Conservation (phyloP, 2,113 vertebrate species). For the Neopipo cinnamomea region DNA sequence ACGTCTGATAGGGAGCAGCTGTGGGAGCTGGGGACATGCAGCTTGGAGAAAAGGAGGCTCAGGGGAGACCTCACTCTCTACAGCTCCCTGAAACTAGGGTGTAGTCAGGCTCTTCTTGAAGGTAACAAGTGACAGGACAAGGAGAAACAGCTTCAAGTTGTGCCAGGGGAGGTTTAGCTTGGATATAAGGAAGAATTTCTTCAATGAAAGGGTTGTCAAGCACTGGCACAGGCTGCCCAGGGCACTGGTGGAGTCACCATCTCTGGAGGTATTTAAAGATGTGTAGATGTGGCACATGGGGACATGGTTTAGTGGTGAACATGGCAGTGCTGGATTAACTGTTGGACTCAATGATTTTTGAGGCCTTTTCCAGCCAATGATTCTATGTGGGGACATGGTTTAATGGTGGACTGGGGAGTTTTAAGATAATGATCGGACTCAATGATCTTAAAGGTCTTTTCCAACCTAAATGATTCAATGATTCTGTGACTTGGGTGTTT, state of each 20-base stretch:
- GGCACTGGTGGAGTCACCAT: no score
- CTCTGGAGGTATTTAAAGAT: accelerated
- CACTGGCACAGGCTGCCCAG: neutral
- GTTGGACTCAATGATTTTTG: neutral
- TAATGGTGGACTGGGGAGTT: neutral
- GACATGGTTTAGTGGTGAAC: neutral
- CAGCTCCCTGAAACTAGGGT: neutral
- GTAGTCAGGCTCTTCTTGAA: neutral
- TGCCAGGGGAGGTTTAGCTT: neutral
- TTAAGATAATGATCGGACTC: accelerated
- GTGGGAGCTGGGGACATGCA: neutral
- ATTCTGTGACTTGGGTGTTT: neutral
- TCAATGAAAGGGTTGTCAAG: neutral
- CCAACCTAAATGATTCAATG: neutral
- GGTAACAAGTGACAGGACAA: neutral
- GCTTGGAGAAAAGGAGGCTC: neutral
- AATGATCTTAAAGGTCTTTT: neutral
- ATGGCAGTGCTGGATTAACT: neutral
- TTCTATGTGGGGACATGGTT: neutral
- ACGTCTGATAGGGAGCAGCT: neutral
- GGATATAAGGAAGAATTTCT: neutral
- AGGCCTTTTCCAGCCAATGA: neutral
- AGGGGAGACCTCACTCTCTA: neutral
- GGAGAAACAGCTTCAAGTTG: neutral
- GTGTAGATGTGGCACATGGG: neutral